Percentiles rank a stretch among this genome's conserved stretches.
Evolutionary conservation across 2,888 invertebrate species (phyloP).

Genomic region (Pseudoips prasinana): DNA sequence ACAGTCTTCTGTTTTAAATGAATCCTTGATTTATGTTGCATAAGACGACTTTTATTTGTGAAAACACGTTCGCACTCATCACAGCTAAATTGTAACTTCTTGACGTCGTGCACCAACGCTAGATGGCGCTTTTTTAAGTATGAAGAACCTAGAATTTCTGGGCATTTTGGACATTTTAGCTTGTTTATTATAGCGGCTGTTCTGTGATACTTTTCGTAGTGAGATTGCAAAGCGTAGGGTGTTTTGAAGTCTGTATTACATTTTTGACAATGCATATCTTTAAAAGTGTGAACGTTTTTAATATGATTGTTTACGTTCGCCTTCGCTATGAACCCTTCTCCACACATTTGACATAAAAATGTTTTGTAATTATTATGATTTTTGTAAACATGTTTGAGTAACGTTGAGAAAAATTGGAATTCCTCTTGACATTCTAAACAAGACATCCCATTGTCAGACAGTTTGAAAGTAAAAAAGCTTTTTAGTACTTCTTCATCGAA

Average conservation of each 20-base stretch:
- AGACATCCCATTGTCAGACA: constrained; percentile 45
- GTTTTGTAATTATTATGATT: constrained; percentile 45
- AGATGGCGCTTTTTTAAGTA: constrained; percentile 60
- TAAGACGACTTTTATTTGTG: constrained; percentile 46
- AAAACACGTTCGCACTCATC: constrained; percentile 55
- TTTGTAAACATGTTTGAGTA: constrained; percentile 48
- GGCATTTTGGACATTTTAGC: constrained; percentile 58
- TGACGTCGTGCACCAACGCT: constrained; percentile 57
- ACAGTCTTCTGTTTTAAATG: constrained; percentile 60
- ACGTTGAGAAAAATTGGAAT: constrained; percentile 49
- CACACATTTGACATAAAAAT: constrained; percentile 58
- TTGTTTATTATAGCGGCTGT: constrained; percentile 3
- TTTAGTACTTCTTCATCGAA: constrained; percentile 35
- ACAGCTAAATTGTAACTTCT: constrained; percentile 55
- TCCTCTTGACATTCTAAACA: constrained; percentile 50
- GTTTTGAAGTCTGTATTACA: constrained; percentile 43
- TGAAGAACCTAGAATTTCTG: constrained; percentile 47
- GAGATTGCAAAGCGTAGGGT: constrained; percentile 33
- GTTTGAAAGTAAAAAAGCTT: constrained; percentile 41
- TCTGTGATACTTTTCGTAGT: constrained; percentile 29
- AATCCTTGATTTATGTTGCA: constrained; percentile 53
- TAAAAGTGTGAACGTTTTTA: constrained; percentile 41
- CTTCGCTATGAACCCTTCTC: constrained; percentile 55
- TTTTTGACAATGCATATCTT: constrained; percentile 33
- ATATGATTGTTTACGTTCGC: constrained; percentile 52